Evolutionary conservation across 2,797 vertebrate species (phyloP).

Genomic region (Harpagifer antarcticus): DNA sequence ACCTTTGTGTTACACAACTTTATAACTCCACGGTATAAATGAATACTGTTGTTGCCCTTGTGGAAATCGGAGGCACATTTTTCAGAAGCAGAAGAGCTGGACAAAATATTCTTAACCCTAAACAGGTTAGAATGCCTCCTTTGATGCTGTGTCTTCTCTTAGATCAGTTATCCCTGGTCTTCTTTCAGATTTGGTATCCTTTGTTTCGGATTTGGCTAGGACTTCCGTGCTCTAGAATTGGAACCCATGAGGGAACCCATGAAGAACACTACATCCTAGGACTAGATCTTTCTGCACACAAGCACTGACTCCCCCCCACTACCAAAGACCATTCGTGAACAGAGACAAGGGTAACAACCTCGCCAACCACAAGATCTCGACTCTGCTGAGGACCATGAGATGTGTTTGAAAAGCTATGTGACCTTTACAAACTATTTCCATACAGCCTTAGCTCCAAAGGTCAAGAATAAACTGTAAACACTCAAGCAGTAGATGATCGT

Average conservation of each 20-base stretch:
- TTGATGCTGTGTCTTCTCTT: not conserved
- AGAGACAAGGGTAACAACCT: not conserved
- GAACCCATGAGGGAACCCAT: too few relatives aligned
- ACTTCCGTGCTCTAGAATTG: not conserved
- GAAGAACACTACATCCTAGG: not conserved
- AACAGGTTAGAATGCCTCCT: not conserved
- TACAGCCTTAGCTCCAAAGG: not conserved
- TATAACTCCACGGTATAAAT: not conserved
- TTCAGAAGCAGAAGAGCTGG: not conserved
- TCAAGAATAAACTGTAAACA: not conserved
- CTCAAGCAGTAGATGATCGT: not conserved
- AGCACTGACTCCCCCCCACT: not conserved
- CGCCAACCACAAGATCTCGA: not conserved
- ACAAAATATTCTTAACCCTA: not conserved
- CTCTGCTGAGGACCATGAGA: not conserved
- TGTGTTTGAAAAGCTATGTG: not conserved
- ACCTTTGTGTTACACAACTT: not conserved
- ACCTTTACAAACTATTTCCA: not conserved
- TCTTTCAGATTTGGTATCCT: constrained; percentile 1
- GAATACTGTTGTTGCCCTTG: too few relatives aligned
- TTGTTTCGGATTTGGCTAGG: not conserved
- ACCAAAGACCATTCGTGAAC: not conserved
- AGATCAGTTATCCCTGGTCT: not conserved
- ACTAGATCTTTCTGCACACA: not conserved
- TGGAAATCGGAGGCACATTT: not conserved